Evolutionary conservation across 2,113 vertebrate species (phyloP).

Genomic region (Amphiprion ocellaris): DNA sequence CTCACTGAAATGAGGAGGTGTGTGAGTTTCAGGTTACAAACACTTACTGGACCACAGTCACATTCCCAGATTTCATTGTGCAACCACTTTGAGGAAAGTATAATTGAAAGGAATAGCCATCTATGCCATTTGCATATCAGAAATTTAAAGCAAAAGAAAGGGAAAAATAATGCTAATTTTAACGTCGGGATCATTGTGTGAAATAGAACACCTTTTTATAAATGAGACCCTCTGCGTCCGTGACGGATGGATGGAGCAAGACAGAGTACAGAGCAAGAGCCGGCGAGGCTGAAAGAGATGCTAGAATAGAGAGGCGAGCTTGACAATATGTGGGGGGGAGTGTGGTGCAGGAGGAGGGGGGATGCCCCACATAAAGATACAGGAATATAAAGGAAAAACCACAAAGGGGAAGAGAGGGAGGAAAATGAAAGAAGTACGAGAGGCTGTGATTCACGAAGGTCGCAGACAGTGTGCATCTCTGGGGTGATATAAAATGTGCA

Average conservation of each 20-base stretch:
- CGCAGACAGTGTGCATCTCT: conserved; percentile 71
- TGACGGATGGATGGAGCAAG: conserved; percentile 26
- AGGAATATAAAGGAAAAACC: conserved; percentile 58
- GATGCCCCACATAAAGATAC: conserved; percentile 69
- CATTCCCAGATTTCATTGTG: conserved; percentile 38
- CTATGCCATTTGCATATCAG: neutral
- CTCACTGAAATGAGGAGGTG: conserved; percentile 63
- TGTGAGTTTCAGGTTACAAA: conserved; percentile 58
- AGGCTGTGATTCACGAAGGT: conserved; percentile 75
- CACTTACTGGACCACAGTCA: conserved; percentile 40
- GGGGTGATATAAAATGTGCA: conserved; percentile 71
- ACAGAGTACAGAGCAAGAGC: conserved; percentile 20
- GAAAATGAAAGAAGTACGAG: conserved; percentile 51
- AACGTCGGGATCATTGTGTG: neutral
- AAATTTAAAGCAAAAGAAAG: conserved; percentile 1
- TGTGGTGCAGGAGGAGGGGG: conserved; percentile 6
- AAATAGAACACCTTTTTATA: conserved; percentile 41
- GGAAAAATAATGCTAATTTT: conserved; percentile 12
- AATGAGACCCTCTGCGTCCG: conserved; percentile 39
- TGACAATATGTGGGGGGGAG: conserved; percentile 53
- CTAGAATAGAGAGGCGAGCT: conserved; percentile 34
- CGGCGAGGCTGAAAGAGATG: conserved; percentile 37
- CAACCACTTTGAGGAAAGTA: conserved; percentile 30
- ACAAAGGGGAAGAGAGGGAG: conserved; percentile 41
- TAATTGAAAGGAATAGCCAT: neutral